Base-by-base conservation (phyloP, 2,797 vertebrate genomes). In the Megalops cyprinoides region DNA sequence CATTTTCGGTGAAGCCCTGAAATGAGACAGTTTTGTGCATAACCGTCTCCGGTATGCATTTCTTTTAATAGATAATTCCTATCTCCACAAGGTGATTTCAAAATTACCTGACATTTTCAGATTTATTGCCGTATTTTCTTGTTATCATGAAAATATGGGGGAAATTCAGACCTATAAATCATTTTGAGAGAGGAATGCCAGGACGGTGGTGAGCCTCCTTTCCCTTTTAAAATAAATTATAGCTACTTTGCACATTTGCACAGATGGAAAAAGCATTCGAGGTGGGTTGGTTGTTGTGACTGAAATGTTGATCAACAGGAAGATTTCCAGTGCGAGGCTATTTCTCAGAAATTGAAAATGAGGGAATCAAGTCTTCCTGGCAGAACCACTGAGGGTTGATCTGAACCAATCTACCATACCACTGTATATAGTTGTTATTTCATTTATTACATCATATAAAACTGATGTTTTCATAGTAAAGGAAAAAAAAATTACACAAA, bases 81-180 rank as follows among this genome's bases (percentile, higher is more conserved):
- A 71, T 79, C 77, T 79, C 31, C 77, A 79, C 34, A 46, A 79
- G 62, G 60, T 79, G 46, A 79, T 44, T 79, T 69, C 77, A 69
- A 14, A 69, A 79, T 69, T 71, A 79, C 77, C 62, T 79, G 77
- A 79, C 77, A 79, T 71, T 69, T 51, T 79, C 65, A 79, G 77
- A 79, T 79, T 69, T 79, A 79, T 71, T 79, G 77, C 77, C 4
- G 31, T 48, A 79, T 71, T 79, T 79, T 69, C 77, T 53, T 79
- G 62, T 71, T 79, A 79, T 79, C 77, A 55, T 28, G 39, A 71
- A 79, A 79, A 79, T 69, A 71, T 37, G 34, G 77, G 46, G 18
- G n/a, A 55, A 79, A 79, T 69, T 53, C 48, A 53, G 77, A 53
- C 65, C 77, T 39, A 79, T 79, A 71, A 79, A 79, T 79, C 77